A percentile compares a stretch with the other conserved stretches of the same genome.
Evolutionary conservation across 2,113 vertebrate genomes (phyloP).

Genomic region (Thamnophis sirtalis): DNA sequence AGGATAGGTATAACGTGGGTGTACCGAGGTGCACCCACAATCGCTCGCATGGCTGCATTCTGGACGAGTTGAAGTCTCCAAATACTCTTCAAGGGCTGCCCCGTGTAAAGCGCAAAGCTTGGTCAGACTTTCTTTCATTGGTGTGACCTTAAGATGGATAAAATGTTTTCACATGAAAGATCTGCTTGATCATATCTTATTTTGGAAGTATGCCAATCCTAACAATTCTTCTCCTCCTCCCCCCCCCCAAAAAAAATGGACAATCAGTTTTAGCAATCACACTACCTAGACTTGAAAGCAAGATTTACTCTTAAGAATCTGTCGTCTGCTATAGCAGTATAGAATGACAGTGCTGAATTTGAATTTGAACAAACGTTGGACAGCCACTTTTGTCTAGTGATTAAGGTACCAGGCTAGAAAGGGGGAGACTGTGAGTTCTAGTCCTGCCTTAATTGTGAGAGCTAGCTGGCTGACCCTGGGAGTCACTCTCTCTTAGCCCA

Average conservation of each 20-base stretch:
- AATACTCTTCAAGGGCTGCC: too few species aligned
- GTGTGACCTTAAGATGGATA: neutral
- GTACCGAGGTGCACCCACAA: too few species aligned
- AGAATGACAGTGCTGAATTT: neutral
- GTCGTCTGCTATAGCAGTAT: neutral
- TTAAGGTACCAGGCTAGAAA: neutral
- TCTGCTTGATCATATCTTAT: neutral
- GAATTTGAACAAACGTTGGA: neutral
- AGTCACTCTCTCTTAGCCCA: neutral
- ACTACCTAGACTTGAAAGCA: neutral
- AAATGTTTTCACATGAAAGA: neutral
- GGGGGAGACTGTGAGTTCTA: neutral
- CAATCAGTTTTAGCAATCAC: neutral
- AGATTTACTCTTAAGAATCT: neutral
- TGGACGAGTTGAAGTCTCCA: too few species aligned
- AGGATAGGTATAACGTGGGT: too few species aligned
- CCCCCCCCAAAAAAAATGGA: neutral
- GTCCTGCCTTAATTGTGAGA: neutral
- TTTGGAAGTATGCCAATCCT: neutral
- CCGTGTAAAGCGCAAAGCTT: too few species aligned
- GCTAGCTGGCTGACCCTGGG: neutral
- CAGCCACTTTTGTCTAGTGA: neutral
- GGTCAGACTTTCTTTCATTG: neutral
- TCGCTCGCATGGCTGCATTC: too few species aligned
- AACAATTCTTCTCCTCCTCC: neutral